Conservation (phyloP, 2,888 invertebrate species). For the Gastrophysa polygoni region DNA sequence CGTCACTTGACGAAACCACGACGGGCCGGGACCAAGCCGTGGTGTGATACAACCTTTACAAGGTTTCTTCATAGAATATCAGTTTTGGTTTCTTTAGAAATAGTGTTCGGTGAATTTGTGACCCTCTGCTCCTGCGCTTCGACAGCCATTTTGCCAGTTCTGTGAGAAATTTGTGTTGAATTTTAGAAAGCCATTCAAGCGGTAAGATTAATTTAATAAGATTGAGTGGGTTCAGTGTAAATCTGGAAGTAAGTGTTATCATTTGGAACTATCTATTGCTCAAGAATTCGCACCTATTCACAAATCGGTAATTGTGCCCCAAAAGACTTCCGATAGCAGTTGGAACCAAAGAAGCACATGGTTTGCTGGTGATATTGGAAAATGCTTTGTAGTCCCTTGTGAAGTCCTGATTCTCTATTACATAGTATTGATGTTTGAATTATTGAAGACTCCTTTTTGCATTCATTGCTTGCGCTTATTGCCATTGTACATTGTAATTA, state of each 20-base stretch:
- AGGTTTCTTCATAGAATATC: too few species aligned
- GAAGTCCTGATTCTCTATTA: slow-evolving; percentile 49
- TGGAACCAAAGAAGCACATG: slow-evolving; percentile 61
- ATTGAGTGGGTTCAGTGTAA: slow-evolving; percentile 43
- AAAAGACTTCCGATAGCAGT: slow-evolving; percentile 49
- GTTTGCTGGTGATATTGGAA: too few species aligned
- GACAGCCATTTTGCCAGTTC: slow-evolving; percentile 74
- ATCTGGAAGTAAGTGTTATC: slow-evolving; percentile 40
- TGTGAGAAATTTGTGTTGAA: slow-evolving; percentile 69
- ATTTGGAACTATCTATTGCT: slow-evolving; percentile 40
- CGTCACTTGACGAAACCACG: too few species aligned
- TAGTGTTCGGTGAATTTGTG: too few species aligned
- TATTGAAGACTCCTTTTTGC: slow-evolving; percentile 32
- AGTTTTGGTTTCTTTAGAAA: too few species aligned
- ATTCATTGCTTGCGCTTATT: slow-evolving; percentile 36
- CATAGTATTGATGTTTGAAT: too few species aligned
- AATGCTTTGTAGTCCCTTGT: too few species aligned
- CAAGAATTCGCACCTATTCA: slow-evolving; percentile 48
- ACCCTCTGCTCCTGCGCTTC: slow-evolving; percentile 58
- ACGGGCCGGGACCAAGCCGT: too few species aligned
- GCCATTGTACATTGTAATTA: slow-evolving; percentile 31
- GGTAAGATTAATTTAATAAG: slow-evolving; percentile 60
- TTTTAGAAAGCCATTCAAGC: slow-evolving; percentile 64
- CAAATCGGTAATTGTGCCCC: slow-evolving; percentile 48
- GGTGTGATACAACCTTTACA: too few species aligned